A percentile compares a stretch with the other conserved stretches of the same genome.
phyloP scores from a whole-genome alignment of 2,888 invertebrate genomes.

The Megastigmus dorsalis region DNA sequence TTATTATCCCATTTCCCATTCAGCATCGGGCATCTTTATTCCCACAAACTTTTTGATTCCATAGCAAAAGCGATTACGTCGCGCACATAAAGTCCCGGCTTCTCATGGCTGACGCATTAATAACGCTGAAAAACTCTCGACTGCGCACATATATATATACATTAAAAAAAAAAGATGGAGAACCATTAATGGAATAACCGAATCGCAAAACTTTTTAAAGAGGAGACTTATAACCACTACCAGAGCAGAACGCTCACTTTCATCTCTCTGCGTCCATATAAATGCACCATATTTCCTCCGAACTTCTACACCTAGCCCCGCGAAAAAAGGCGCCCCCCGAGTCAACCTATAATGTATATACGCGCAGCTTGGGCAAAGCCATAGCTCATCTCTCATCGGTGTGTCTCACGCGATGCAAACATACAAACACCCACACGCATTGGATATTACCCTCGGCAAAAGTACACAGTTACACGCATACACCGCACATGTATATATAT shows the following conservation, averaged over 20 bases:
- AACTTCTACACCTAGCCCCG: constrained; percentile 4
- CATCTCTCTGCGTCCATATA: constrained; percentile 9
- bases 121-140: neutral
- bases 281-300: constrained; percentile 20
- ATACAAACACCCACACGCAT: neutral
- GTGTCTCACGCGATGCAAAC: neutral
- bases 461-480: neutral
- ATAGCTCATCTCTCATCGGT: constrained; percentile 8
- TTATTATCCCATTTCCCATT: too few relatives aligned
- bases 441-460: neutral
- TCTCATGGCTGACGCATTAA: neutral
- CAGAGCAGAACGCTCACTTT: neutral
- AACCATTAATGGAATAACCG: constrained; percentile 28
- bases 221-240: neutral
- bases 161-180: too few relatives aligned
- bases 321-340: neutral
- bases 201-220: constrained; percentile 39
- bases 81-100: neutral
- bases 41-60: too few relatives aligned
- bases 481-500: neutral
- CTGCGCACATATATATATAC: neutral
- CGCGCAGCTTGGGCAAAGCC: neutral
- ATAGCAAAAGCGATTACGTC: too few relatives aligned
- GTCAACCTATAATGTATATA: neutral
- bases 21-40: too few relatives aligned